A percentile compares a stretch with the other conserved stretches of the same genome.
Conservation (phyloP, 2,888 invertebrate species). For the Dione juno region DNA sequence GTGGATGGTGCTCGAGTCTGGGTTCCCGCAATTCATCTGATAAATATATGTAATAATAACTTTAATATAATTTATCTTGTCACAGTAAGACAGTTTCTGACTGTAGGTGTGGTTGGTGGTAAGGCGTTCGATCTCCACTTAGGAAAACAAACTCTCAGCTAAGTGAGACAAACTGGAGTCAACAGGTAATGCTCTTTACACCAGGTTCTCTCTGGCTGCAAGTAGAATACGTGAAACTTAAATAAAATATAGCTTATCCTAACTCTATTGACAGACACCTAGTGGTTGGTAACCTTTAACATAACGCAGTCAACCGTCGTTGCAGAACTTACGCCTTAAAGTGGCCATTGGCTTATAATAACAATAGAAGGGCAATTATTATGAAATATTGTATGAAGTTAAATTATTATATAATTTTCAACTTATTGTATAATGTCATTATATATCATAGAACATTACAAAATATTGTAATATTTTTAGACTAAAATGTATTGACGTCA, state of each 20-base stretch:
- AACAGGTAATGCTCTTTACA: too few relatives aligned
- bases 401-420: conserved; percentile 6
- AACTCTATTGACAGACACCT: not conserved
- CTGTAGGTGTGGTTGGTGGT: too few relatives aligned
- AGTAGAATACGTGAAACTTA: too few relatives aligned
- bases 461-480: not conserved
- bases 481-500: not conserved
- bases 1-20: too few relatives aligned
- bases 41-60: too few relatives aligned
- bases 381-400: conserved; percentile 18
- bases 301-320: conserved; percentile 34
- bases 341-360: conserved; percentile 28
- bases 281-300: conserved; percentile 25
- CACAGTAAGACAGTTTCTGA: too few relatives aligned
- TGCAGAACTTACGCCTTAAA: conserved; percentile 34
- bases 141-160: too few relatives aligned
- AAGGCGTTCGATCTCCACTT: too few relatives aligned
- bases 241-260: not conserved
- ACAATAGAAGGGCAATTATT: conserved; percentile 29
- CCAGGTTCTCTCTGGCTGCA: too few relatives aligned
- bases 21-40: too few relatives aligned
- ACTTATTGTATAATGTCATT: conserved; percentile 12
- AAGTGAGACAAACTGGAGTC: too few relatives aligned
- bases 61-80: too few relatives aligned
- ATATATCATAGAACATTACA: conserved; percentile 8